A percentile compares a stretch with the other conserved stretches of the same genome.
These are phyloP conservation scores for Lasioglossum marginatum DNA, from an alignment of 2,888 invertebrate species.

Conservation along the genomic window DNA sequence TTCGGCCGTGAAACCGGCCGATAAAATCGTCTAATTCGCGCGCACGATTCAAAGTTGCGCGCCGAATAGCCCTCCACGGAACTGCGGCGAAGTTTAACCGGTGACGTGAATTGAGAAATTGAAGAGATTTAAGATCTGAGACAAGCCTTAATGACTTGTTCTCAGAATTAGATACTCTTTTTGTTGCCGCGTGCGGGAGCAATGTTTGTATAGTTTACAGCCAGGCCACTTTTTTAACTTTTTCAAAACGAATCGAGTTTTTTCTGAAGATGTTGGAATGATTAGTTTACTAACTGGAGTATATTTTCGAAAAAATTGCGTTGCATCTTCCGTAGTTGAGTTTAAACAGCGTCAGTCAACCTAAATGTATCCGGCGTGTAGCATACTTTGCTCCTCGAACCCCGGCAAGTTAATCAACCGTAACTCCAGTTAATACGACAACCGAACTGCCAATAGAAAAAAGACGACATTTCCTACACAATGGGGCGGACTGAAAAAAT, in stretches of 20 bases:
- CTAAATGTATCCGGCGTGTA: not conserved
- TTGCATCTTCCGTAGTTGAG: too few species aligned
- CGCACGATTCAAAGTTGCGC: constrained; percentile 8
- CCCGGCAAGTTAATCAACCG: not conserved
- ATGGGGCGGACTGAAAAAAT: not conserved
- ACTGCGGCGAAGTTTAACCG: not conserved
- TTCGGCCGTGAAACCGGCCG: constrained; percentile 32
- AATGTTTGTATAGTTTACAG: not conserved
- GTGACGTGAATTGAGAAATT: not conserved
- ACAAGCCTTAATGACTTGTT: not conserved
- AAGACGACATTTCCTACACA: not conserved
- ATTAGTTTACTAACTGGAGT: too few species aligned
- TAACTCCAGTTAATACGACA: not conserved
- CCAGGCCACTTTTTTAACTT: not conserved
- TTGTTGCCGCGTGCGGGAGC: not conserved
- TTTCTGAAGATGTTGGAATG: not conserved
- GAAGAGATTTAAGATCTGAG: not conserved
- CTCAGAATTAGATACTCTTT: not conserved
- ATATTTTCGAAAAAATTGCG: not conserved
- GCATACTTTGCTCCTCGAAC: not conserved
- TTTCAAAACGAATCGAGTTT: not conserved
- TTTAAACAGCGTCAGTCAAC: not conserved
- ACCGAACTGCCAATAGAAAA: not conserved
- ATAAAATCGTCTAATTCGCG: constrained; percentile 18
- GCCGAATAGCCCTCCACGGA: not conserved